Evolutionary conservation across 1,140 invertebrate genomes (phyloP), one percentile per base, ranked within the genome.

Genomic region (Neodiprion virginianus): DNA sequence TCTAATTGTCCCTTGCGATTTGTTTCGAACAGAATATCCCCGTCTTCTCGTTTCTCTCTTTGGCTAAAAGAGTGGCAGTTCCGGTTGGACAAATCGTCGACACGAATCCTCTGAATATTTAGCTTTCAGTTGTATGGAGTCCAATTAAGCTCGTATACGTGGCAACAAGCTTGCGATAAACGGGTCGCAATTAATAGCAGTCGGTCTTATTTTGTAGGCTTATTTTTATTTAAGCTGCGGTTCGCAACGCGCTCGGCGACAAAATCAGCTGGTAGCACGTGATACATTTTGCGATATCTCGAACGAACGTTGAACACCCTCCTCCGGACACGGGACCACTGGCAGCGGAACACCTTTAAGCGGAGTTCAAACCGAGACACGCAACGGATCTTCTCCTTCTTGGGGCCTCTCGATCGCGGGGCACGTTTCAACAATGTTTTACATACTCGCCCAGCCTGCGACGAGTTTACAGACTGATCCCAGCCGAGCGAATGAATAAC

Each of bases 401-500:
- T 7, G 61, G 14, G 28, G 28, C 28, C 28, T 40, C 28, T 2
- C 2, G 72, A 74, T 76, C 71, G 71, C 66, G 72, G 23, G 28
- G 53, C 40, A 17, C 67, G 65, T 14, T 72, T 65, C 61, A 68
- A 75, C 75, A 73, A 74, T 72, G 70, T 74, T 79, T 81, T 79
- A 79, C 80, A 81, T 77, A 77, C 77, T 61, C 76, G 71, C 66
- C 74, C 74, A 66, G 50, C 48, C 23, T 68, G 21, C 70, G 67
- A 77, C 28, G 28, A 40, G 28, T 40, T 40, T 40, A 40, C 28
- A 40, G 28, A 40, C 28, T 40, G 28, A 40, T 40, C 28, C 28
- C 28, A 40, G 28, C 28, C 28, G 28, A 40, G 28, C 28, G 28
- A 40, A 40, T 40, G 28, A 40, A 40, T 40, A 40, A 40, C 28